Conservation (phyloP, 2,113 vertebrate genomes). For the Anarrhichthys ocellatus region DNA sequence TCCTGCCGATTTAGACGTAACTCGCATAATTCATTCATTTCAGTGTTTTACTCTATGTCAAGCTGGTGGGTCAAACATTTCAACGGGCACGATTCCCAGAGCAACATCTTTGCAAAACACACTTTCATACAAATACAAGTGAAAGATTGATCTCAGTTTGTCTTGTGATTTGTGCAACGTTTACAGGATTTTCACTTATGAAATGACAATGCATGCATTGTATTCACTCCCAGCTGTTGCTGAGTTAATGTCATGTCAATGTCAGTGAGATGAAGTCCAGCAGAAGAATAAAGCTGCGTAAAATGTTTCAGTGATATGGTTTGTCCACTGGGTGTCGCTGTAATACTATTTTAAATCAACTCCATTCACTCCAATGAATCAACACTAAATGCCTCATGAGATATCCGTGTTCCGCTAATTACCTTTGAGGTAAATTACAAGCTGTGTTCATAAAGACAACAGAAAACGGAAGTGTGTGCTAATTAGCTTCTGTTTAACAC, state of each 20-base stretch:
- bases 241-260: background rate
- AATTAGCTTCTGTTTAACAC: constrained; percentile 19
- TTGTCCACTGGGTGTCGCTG: constrained; percentile 34
- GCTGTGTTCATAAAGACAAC: background rate
- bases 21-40: background rate
- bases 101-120: background rate
- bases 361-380: background rate
- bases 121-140: background rate
- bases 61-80: background rate
- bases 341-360: background rate
- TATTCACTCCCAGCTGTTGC: background rate
- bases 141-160: background rate
- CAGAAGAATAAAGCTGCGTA: background rate
- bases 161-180: background rate
- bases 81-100: background rate
- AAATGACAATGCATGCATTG: background rate
- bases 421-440: too few relatives aligned
- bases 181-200: background rate
- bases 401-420: background rate
- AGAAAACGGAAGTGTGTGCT: background rate
- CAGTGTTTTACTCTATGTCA: background rate
- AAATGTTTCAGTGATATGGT: background rate
- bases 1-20: background rate
- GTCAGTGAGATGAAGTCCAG: background rate
- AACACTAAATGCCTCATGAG: background rate